These are phyloP conservation scores for Sarcophilus harrisii DNA, from an alignment of 2,797 vertebrate genomes.

Conservation along the genomic window DNA sequence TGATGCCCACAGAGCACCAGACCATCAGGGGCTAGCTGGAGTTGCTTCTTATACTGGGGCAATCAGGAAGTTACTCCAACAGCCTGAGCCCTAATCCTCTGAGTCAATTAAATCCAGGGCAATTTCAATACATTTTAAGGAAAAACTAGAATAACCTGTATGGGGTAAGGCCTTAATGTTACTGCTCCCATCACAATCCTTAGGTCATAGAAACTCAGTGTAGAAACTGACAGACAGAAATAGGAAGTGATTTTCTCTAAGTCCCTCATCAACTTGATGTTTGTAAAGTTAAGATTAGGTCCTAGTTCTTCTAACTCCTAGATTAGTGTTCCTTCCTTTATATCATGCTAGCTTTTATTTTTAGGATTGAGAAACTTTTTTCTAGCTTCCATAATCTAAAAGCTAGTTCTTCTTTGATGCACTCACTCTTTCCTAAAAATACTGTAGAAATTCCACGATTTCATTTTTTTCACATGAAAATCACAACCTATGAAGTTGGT, in stretches of 20 bases:
- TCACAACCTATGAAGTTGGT: neutral
- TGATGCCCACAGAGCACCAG: neutral
- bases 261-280: neutral
- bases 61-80: neutral
- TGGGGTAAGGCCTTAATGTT: neutral
- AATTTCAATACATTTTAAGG: neutral
- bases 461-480: neutral
- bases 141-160: neutral
- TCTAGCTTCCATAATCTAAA: neutral
- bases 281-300: neutral
- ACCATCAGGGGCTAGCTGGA: neutral
- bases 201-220: neutral
- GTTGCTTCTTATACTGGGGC: neutral
- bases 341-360: neutral
- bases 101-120: neutral
- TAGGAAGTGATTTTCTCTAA: neutral
- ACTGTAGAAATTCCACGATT: neutral
- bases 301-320: neutral
- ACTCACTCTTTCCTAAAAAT: neutral
- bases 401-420: neutral
- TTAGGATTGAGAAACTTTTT: neutral
- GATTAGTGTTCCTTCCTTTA: neutral
- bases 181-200: neutral
- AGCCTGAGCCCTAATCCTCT: neutral
- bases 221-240: neutral